Conservation (phyloP, 2,797 vertebrate genomes). For the Lithobates sylvaticus region DNA sequence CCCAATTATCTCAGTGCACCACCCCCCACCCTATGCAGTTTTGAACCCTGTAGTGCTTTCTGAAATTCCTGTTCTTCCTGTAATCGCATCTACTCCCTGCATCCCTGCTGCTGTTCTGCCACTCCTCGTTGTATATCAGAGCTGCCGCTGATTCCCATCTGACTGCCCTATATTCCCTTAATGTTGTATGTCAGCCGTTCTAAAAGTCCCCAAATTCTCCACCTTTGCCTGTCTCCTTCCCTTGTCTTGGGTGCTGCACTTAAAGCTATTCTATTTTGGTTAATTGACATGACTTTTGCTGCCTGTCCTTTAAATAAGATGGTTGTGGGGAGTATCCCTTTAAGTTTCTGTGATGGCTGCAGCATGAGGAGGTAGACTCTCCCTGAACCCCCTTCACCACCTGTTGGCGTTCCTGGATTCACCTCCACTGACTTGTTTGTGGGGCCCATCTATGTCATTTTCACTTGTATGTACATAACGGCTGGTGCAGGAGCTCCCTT, state of each 20-base stretch:
- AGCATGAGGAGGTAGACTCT: neutral
- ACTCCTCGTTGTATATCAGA: constrained; percentile 2
- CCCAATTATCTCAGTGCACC: constrained; percentile 27
- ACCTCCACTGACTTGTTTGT: neutral
- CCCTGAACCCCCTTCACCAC: neutral
- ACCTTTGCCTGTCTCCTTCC: neutral
- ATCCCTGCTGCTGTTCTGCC: constrained; percentile 39
- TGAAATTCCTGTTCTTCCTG: constrained; percentile 44
- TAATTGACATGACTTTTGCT: neutral
- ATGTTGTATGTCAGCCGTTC: neutral
- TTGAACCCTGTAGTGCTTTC: constrained; percentile 31
- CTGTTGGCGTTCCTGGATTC: constrained; percentile 21
- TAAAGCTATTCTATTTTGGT: neutral
- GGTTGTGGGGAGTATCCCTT: constrained; percentile 24
- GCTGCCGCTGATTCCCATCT: neutral
- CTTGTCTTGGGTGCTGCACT: neutral
- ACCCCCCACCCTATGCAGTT: constrained; percentile 28
- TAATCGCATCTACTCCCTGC: constrained; percentile 44
- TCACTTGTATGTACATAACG: neutral
- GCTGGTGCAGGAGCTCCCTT: no score
- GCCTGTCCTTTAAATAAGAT: constrained; percentile 40
- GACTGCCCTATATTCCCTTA: neutral
- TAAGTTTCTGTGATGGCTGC: neutral
- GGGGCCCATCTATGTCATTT: neutral
- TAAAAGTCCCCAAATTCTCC: neutral